These are phyloP conservation scores for Laticauda colubrina DNA, from an alignment of 2,113 vertebrate genomes.

Conservation along the genomic window DNA sequence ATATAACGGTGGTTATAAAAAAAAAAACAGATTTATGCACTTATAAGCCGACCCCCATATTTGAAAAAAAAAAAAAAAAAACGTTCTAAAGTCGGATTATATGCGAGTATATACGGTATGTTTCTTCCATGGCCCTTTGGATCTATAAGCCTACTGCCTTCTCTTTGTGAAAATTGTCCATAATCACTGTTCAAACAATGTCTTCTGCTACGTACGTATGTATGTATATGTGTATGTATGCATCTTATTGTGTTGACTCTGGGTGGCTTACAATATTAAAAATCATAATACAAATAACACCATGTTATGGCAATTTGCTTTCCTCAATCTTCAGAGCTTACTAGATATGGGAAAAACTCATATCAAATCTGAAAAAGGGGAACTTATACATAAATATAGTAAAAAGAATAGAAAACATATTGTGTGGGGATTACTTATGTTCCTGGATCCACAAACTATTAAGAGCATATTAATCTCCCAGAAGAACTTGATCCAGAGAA, in stretches of 20 bases:
- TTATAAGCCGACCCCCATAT: too few species aligned
- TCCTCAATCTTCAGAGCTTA: background rate
- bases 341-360: too few species aligned
- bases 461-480: background rate
- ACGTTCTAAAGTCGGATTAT: too few species aligned
- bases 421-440: background rate
- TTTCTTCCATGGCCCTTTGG: background rate
- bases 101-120: background rate
- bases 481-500: background rate
- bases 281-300: background rate
- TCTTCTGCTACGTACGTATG: background rate
- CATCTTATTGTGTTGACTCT: background rate
- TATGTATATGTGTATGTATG: background rate
- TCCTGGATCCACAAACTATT: background rate
- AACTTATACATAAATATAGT: background rate
- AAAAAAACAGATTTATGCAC: too few species aligned
- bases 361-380: background rate
- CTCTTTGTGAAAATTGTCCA: background rate
- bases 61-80: too few species aligned
- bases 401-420: background rate
- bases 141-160: background rate
- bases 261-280: background rate
- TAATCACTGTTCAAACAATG: background rate
- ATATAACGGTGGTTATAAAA: too few species aligned
- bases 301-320: background rate